Evolutionary conservation across 2,113 vertebrate species (phyloP), one percentile per base, ranked within the genome.

Genomic region (Peromyscus polionotus): DNA sequence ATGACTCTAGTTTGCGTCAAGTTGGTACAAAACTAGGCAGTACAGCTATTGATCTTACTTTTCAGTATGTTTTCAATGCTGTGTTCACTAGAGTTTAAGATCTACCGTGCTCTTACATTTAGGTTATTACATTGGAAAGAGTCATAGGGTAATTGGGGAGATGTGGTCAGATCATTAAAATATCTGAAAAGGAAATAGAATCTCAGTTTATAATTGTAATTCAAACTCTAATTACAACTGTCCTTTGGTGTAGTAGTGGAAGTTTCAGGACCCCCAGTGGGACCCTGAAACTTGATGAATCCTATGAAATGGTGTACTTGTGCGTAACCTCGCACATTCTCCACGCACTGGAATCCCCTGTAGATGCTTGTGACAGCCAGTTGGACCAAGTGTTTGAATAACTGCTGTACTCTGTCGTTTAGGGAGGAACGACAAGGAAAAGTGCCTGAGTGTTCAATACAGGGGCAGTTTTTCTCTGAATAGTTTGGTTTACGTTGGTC

Each of bases 171-270:
- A 4, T 86, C 16, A 20, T 90, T 51, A 28, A 94, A 95, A 92
- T 90, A 75, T 73, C 63, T 96, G 39, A 86, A 90, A 88, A 79
- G 36, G 22, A 93, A 92, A 68, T 75, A 84, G 57, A 75, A 68
- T 68, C 22, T 61, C 7, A 61, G 33, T 94, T 88, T 76, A 86
- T 93, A 85, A 61, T 45, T 90, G 54, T 59, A 80, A 57, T 86
- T 94, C 89, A 75, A 57, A 93, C 80, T 81, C 16, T 86, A 87
- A 68, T n/a, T 73, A 57, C 19, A 59, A 36, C 63, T 75, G 24
- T 68, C 16, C n/a, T 51, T 88, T 54, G 45, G 28, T n/a, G 4
- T 67, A 31, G 26, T 4, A 20, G 42, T 7, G 6, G 57, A 42
- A 22, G 26, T 84, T 26, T 63, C n/a, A 36, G 24, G 33, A 87